Evolutionary conservation across 92 coral and sea anemone genomes (phyloP).

Genomic region (Siderastrea radians): DNA sequence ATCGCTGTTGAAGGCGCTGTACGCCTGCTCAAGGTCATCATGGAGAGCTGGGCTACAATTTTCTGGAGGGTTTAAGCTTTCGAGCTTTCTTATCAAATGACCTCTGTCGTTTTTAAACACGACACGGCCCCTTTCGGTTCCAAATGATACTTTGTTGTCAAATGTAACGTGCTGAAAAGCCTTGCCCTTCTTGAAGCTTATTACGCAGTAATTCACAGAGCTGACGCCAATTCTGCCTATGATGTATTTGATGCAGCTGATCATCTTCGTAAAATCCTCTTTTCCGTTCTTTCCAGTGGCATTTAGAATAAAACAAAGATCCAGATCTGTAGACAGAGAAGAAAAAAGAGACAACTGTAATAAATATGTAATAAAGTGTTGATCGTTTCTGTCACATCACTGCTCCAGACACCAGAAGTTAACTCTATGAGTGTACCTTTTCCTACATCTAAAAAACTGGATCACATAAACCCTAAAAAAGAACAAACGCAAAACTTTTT

Average conservation of each 20-base stretch:
- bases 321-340: not conserved
- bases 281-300: constrained; percentile 27
- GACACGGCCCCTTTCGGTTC: not conserved
- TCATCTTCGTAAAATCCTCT: constrained; percentile 28
- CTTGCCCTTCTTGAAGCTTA: constrained; percentile 38
- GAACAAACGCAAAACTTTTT: no score
- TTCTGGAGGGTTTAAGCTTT: constrained; percentile 2
- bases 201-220: constrained; percentile 37
- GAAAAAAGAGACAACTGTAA: no score
- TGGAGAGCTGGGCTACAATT: constrained; percentile 33
- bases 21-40: constrained; percentile 34
- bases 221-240: constrained; percentile 14
- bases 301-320: constrained; percentile 46
- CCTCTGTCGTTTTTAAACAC: constrained; percentile 3
- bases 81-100: constrained; percentile 4
- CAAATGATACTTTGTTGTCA: not conserved
- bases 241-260: constrained; percentile 29
- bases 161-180: constrained; percentile 21
- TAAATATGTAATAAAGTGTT: no score
- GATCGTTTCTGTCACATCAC: no score
- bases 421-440: no score
- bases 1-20: constrained; percentile 1
- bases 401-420: no score
- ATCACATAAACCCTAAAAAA: no score
- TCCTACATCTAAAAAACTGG: no score